These are phyloP conservation scores for Dorcus hopei DNA, from an alignment of 2,888 invertebrate species.

Conservation along the genomic window DNA sequence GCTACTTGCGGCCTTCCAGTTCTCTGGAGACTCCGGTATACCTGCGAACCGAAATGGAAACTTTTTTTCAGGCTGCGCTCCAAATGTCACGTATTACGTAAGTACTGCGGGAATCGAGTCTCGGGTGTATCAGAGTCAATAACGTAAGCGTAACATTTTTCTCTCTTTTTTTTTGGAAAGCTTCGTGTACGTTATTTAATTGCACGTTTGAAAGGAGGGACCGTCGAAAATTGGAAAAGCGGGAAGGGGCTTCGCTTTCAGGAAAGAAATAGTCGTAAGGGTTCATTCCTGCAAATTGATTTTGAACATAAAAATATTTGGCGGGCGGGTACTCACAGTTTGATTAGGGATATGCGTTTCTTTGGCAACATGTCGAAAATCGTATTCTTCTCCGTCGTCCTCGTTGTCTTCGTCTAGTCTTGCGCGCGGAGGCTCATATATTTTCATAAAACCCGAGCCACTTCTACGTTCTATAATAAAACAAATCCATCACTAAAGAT, in stretches of 20 bases:
- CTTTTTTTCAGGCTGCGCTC: too few species aligned
- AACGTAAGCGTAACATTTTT: too few species aligned
- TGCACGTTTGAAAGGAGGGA: too few species aligned
- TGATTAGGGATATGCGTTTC: conserved; percentile 47
- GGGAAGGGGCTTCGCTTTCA: too few species aligned
- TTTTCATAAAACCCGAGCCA: conserved; percentile 54
- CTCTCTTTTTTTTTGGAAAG: background rate
- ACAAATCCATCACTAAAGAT: background rate
- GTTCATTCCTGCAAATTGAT: background rate
- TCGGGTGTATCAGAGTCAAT: too few species aligned
- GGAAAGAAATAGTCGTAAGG: background rate
- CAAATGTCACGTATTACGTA: too few species aligned
- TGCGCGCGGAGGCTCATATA: conserved; percentile 54
- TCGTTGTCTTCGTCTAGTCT: conserved; percentile 51
- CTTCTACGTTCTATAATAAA: conserved; percentile 49
- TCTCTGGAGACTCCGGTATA: conserved; percentile 69
- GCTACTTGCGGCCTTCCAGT: conserved; percentile 42
- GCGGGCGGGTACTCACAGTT: conserved; percentile 37
- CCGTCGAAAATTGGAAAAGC: too few species aligned
- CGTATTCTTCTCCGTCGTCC: conserved; percentile 46
- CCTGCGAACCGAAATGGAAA: conserved; percentile 50
- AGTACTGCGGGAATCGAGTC: too few species aligned
- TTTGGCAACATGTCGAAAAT: conserved; percentile 50
- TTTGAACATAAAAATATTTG: background rate
- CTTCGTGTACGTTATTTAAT: background rate